Evolutionary conservation across 2,113 vertebrate species (phyloP).

Genomic region (Patagioenas fasciata): DNA sequence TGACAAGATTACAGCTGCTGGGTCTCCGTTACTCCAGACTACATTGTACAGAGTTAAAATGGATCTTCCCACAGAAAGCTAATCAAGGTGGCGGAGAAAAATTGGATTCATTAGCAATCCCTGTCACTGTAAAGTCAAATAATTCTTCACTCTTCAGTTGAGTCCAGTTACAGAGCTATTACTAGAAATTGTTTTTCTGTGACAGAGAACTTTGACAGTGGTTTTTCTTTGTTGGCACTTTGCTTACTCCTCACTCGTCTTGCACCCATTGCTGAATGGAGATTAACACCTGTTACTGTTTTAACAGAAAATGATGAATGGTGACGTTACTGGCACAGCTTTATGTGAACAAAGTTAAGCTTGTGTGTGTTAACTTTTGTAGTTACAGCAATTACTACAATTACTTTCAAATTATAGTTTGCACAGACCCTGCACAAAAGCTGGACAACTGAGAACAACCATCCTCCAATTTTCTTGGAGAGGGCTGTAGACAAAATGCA

Average conservation of each 20-base stretch:
- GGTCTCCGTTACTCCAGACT: not conserved
- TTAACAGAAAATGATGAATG: conserved; percentile 60
- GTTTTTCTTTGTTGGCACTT: conserved; percentile 34
- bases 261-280: not conserved
- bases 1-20: not conserved
- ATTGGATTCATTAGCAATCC: not conserved
- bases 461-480: not conserved
- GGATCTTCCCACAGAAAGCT: not conserved
- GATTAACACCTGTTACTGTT: conserved; percentile 62
- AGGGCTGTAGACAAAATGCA: not conserved
- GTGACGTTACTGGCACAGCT: conserved; percentile 35
- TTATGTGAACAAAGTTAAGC: conserved; percentile 50
- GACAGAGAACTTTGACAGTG: not conserved
- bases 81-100: conserved; percentile 17
- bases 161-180: conserved; percentile 24
- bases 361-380: conserved; percentile 9
- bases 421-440: not conserved
- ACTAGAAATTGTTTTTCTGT: conserved; percentile 31
- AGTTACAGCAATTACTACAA: conserved; percentile 53
- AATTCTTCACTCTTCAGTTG: conserved; percentile 32
- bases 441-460: not conserved
- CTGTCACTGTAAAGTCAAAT: conserved; percentile 23
- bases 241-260: not conserved
- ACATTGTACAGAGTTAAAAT: not conserved
- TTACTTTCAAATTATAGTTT: conserved; percentile 51